Conservation (phyloP, 92 coral and sea anemone species). For the Ricordea florida region DNA sequence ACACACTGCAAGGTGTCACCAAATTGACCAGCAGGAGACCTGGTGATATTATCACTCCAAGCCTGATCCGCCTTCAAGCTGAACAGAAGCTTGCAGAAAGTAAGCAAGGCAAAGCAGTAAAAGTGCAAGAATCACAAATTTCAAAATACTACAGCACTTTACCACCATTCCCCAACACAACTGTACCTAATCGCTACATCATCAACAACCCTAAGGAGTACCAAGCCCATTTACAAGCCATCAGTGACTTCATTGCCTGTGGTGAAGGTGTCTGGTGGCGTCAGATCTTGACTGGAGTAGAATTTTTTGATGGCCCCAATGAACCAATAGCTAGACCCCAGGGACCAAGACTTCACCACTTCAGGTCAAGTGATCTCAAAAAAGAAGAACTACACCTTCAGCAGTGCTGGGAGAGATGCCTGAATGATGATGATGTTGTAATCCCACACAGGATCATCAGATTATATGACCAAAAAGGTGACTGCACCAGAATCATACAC, state of each 20-base stretch:
- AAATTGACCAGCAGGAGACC: conserved; percentile 12
- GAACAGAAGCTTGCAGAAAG: conserved; percentile 13
- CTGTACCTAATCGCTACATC: conserved; percentile 19
- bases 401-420: conserved; percentile 33
- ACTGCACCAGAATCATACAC: conserved; percentile 1
- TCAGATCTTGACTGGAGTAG: neutral
- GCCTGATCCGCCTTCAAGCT: conserved; percentile 28
- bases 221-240: conserved; percentile 40
- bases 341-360: conserved; percentile 36
- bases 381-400: conserved; percentile 14
- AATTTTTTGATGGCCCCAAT: conserved; percentile 19
- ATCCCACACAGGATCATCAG: conserved; percentile 7
- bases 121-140: conserved; percentile 19
- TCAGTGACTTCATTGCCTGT: conserved; percentile 45
- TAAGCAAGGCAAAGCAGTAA: conserved; percentile 24
- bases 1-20: conserved; percentile 26
- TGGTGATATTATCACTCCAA: neutral
- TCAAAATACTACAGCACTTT: conserved; percentile 30
- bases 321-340: neutral
- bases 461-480: too few relatives aligned
- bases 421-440: neutral
- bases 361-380: conserved; percentile 44
- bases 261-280: conserved; percentile 47
- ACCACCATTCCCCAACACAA: conserved; percentile 35
- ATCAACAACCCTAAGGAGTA: conserved; percentile 16